These are phyloP conservation scores for Corydoras maculifer DNA, from an alignment of 2,113 vertebrate species.

Conservation along the genomic window DNA sequence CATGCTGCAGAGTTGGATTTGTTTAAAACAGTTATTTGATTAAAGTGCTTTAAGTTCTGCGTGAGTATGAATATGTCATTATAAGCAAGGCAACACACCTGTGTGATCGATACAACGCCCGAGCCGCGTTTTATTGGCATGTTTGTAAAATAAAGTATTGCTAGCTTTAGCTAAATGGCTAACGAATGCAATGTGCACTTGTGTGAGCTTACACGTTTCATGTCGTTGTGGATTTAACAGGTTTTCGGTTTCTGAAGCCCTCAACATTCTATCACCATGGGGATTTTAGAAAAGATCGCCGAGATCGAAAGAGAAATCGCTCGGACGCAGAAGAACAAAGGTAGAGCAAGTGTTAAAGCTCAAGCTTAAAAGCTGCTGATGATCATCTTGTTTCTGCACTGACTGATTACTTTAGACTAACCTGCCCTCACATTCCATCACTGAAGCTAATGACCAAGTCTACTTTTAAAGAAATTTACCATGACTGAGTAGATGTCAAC, in stretches of 20 bases:
- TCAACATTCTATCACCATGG: slow-evolving; percentile 62
- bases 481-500: no score
- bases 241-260: slow-evolving; percentile 1
- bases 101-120: neutral
- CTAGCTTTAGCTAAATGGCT: slow-evolving; percentile 39
- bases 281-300: slow-evolving; percentile 91
- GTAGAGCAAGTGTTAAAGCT: slow-evolving; percentile 47
- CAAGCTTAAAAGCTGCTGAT: neutral
- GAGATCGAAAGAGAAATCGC: slow-evolving; percentile 95
- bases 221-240: slow-evolving; percentile 20
- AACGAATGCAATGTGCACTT: slow-evolving; percentile 35
- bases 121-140: no score
- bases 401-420: no score
- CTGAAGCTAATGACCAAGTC: no score
- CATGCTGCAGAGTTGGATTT: slow-evolving; percentile 51
- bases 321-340: slow-evolving; percentile 96
- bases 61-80: neutral
- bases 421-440: no score
- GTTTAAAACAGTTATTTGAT: slow-evolving; percentile 24
- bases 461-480: no score
- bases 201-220: slow-evolving; percentile 44
- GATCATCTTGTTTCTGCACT: neutral
- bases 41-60: neutral
- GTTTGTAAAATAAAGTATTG: neutral
- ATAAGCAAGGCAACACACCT: neutral